Percentiles rank a stretch among this genome's conserved stretches.
Conservation (phyloP, 2,113 vertebrate species). For the Cyanocitta stelleri region DNA sequence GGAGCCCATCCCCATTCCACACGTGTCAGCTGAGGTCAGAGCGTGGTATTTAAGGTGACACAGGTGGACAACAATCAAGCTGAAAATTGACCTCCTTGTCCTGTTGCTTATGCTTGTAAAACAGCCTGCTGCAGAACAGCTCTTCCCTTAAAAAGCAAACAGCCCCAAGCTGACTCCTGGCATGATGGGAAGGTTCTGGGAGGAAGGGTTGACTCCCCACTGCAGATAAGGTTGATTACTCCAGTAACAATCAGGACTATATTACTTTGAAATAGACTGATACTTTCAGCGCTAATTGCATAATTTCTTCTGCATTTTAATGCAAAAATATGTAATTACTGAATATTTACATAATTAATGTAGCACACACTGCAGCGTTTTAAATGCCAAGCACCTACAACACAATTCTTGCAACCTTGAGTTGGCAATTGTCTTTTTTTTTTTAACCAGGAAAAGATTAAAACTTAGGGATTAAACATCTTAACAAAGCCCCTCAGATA, state of each 20-base stretch:
- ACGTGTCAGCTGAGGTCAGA: background rate
- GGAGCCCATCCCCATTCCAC: background rate
- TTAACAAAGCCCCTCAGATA: background rate
- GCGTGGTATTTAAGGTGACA: background rate
- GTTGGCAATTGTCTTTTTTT: background rate
- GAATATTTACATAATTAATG: slow-evolving; percentile 56
- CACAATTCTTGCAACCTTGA: background rate
- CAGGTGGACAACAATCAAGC: background rate
- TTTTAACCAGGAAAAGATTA: background rate
- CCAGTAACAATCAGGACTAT: slow-evolving; percentile 20
- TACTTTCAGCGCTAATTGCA: slow-evolving; percentile 21
- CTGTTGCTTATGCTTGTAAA: background rate
- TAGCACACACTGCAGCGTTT: background rate
- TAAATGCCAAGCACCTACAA: slow-evolving; percentile 27
- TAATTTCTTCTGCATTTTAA: slow-evolving; percentile 50
- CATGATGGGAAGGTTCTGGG: background rate
- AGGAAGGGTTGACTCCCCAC: background rate
- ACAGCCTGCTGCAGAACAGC: background rate
- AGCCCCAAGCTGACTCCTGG: background rate
- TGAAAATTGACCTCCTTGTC: background rate
- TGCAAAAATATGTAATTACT: slow-evolving; percentile 42
- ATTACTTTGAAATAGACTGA: slow-evolving; percentile 16
- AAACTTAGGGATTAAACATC: background rate
- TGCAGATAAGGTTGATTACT: slow-evolving; percentile 1
- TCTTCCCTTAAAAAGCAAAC: background rate